Evolutionary conservation across 2,888 invertebrate genomes (phyloP), one percentile per base, ranked within the genome.

Genomic region (Cordilura impudica): DNA sequence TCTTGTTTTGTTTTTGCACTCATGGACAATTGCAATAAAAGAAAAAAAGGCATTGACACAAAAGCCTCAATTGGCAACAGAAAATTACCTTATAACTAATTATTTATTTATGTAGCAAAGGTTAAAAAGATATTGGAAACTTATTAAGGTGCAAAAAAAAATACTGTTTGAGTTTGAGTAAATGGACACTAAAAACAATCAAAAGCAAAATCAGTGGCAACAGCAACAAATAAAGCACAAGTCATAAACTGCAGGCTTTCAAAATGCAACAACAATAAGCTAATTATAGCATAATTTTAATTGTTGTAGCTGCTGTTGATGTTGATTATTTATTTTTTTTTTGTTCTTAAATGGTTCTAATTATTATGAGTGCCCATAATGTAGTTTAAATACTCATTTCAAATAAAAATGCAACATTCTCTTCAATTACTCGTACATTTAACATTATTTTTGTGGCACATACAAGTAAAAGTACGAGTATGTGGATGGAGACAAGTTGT

Each of bases 1-100:
- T 66, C 71, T 66, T 69, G 35, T 54, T 75, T 71, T 72, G 47
- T 65, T 51, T 63, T 70, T 61, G 45, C 73, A 77, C 77, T 78
- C 78, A 69, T 67, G 72, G 70, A 78, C 78, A 80, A 74, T 81
- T 78, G 77, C 79, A 81, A 79, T 63, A 74, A 78, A 69, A 81
- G 67, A 65, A 81, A 83, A 73, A 81, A 83, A 83, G 81, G 81
- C 82, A 86, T 83, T 85, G 85, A 84, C 87, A 86, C 83, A 84
- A 83, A 84, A 85, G 83, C 84, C 83, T 84, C 84, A 82, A 83
- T 83, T 86, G 86, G 82, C 81, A 84, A 81, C 63, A 54, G 23
- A 56, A 69, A 75, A 74, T 56, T 73, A 51, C 39, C 56, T 73
- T 39, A 60, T 31, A 61, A 65, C 53, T 39, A 54, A 18, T 8